A percentile compares a stretch with the other conserved stretches of the same genome.
phyloP scores from a whole-genome alignment of 2,113 vertebrate species.

The Hippocampus barbouri region DNA sequence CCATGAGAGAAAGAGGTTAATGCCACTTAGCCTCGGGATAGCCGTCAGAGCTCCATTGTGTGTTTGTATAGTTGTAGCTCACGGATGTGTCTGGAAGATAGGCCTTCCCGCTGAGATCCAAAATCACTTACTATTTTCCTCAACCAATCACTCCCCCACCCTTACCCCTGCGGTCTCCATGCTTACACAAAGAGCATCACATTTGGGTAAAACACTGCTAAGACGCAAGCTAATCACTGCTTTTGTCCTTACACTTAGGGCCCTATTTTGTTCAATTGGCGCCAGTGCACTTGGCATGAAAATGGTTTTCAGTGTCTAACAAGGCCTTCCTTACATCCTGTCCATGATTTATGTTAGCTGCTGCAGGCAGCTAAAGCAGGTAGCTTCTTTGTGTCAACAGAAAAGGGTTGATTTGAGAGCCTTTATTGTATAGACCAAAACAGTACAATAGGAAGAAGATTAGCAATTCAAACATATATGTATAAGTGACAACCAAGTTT shows the following conservation, averaged over 20 bases:
- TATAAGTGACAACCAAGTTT: no score
- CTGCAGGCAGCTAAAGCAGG: not conserved
- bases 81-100: conserved; percentile 26
- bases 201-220: conserved; percentile 8
- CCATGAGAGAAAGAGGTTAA: conserved; percentile 72
- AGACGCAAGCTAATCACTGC: conserved; percentile 3
- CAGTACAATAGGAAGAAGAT: not conserved
- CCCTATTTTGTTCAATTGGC: no score
- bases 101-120: conserved; percentile 18
- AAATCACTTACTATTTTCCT: conserved; percentile 54
- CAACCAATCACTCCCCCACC: conserved; percentile 1
- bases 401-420: not conserved
- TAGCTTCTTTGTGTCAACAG: not conserved
- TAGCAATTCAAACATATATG: not conserved
- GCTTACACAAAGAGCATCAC: conserved; percentile 12
- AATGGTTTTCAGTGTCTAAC: not conserved
- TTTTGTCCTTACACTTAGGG: not conserved
- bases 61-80: conserved; percentile 14
- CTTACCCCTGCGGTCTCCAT: not conserved
- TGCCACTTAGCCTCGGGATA: conserved; percentile 70
- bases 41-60: conserved; percentile 27
- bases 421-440: not conserved
- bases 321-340: not conserved
- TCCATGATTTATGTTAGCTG: not conserved
- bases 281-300: no score